Percentiles rank a stretch among this genome's conserved stretches.
phyloP scores from a whole-genome alignment of 2,113 vertebrate genomes.

The Eretmochelys imbricata region DNA sequence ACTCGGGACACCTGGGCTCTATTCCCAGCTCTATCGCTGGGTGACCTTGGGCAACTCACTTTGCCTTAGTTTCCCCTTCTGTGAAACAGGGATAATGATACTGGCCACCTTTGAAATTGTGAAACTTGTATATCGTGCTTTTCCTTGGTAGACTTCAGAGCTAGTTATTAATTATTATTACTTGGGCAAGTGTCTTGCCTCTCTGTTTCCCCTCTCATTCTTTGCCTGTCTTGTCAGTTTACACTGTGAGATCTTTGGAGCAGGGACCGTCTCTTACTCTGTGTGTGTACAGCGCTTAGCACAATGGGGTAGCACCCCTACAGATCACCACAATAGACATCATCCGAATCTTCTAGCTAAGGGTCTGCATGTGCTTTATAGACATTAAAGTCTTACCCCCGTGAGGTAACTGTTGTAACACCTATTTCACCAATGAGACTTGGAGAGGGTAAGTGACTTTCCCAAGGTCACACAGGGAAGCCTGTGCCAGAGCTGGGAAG shows the following conservation, averaged over 20 bases:
- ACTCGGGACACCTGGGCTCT: neutral
- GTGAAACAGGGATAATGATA: neutral
- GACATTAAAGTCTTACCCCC: neutral
- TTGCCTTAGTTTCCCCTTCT: neutral
- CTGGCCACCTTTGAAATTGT: neutral
- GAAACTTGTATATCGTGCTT: too few relatives aligned
- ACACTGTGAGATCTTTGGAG: too few relatives aligned
- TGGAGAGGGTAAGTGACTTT: neutral
- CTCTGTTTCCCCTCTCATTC: neutral
- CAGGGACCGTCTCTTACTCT: neutral
- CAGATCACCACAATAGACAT: neutral
- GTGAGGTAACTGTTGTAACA: neutral
- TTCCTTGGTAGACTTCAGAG: neutral
- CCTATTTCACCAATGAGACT: neutral
- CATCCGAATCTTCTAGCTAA: neutral
- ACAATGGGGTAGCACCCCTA: neutral
- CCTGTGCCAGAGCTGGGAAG: neutral
- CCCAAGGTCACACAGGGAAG: neutral
- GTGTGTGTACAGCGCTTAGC: neutral
- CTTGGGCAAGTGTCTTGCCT: neutral
- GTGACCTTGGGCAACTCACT: neutral
- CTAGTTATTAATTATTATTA: neutral
- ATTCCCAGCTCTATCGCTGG: neutral
- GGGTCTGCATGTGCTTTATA: neutral
- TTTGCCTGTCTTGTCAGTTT: neutral